A percentile compares a stretch with the other conserved stretches of the same genome.
phyloP scores from a whole-genome alignment of 1,140 invertebrate species.

The Halyomorpha halys region DNA sequence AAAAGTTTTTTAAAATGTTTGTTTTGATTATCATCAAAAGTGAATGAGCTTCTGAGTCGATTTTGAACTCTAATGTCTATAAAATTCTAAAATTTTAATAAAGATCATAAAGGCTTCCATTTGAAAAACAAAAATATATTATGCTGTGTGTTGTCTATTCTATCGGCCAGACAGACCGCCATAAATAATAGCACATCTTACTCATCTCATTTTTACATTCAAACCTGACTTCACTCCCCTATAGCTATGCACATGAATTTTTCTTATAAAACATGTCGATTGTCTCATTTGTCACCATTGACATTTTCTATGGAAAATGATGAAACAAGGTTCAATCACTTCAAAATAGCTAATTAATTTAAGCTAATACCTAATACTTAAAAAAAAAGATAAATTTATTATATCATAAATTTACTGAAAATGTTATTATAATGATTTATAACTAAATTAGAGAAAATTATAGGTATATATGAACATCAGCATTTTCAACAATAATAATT shows the following conservation, averaged over 20 bases:
- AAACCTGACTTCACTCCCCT: background rate
- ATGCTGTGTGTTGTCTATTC: background rate
- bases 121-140: background rate
- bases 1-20: too few species aligned
- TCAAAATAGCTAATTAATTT: too few species aligned
- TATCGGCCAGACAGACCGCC: background rate
- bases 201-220: background rate
- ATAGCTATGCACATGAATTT: background rate
- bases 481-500: too few species aligned
- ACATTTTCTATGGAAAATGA: conserved; percentile 1
- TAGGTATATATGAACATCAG: too few species aligned
- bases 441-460: too few species aligned
- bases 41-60: background rate
- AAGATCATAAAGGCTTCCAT: background rate
- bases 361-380: too few species aligned
- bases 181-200: background rate
- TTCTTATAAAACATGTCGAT: conserved; percentile 3
- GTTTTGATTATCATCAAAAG: conserved; percentile 3
- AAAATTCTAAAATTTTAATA: conserved; percentile 1
- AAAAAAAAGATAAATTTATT: too few species aligned
- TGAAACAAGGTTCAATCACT: conserved; percentile 4
- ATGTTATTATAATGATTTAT: too few species aligned
- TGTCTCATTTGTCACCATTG: conserved; percentile 15
- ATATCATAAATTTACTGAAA: too few species aligned
- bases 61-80: background rate